phyloP scores from a whole-genome alignment of 2,113 vertebrate genomes.

The Columbina picui region DNA sequence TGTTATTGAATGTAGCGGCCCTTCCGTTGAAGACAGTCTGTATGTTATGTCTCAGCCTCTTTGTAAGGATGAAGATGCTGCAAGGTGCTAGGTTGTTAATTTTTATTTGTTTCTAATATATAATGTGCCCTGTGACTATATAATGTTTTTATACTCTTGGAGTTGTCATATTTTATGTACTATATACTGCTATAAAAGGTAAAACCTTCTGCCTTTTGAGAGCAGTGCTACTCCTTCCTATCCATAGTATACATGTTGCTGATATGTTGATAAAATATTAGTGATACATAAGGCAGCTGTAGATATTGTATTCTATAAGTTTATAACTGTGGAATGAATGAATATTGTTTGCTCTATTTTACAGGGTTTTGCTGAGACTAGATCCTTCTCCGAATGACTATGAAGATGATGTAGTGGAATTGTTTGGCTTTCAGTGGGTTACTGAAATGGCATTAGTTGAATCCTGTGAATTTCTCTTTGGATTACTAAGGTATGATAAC shows the following conservation, averaged over 20 bases:
- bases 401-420: conserved; percentile 86
- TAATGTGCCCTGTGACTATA: neutral
- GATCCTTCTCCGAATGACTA: conserved; percentile 91
- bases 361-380: conserved; percentile 87
- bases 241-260: neutral
- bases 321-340: neutral
- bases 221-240: neutral
- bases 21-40: neutral
- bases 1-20: fast-evolving
- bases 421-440: conserved; percentile 94
- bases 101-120: neutral
- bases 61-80: neutral
- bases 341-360: conserved; percentile 52
- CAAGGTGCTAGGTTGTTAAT: neutral
- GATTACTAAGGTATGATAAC: conserved; percentile 86
- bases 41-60: neutral
- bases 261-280: neutral
- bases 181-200: neutral
- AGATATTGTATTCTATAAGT: neutral
- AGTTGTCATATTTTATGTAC: neutral
- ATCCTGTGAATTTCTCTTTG: conserved; percentile 89
- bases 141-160: neutral
- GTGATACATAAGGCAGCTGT: neutral
- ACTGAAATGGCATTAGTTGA: conserved; percentile 91
- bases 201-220: neutral